Conservation (phyloP, 1,140 invertebrate genomes). For the Drosophila elegans region DNA sequence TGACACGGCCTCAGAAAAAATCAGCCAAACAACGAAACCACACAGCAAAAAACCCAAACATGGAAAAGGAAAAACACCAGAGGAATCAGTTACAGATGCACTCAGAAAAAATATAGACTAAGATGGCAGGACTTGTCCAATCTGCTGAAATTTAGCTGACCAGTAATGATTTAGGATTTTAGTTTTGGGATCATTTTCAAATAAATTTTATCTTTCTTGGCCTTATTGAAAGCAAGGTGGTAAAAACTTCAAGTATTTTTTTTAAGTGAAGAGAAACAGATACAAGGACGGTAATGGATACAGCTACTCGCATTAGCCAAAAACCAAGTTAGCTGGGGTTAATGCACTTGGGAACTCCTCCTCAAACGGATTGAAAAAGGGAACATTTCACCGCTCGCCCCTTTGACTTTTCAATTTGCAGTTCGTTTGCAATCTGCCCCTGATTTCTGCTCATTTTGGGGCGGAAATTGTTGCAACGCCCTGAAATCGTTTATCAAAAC, state of each 20-base stretch:
- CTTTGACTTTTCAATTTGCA: slow-evolving; percentile 73
- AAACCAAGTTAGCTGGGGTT: slow-evolving; percentile 59
- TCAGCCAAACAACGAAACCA: slow-evolving; percentile 13
- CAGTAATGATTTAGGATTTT: too few species aligned
- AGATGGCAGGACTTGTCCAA: background rate
- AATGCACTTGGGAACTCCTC: slow-evolving; percentile 60
- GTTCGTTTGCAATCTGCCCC: slow-evolving; percentile 33
- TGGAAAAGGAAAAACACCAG: slow-evolving; percentile 30
- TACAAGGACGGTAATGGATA: slow-evolving; percentile 6
- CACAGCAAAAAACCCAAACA: slow-evolving; percentile 25
- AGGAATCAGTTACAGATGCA: slow-evolving; percentile 12
- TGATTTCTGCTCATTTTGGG: slow-evolving; percentile 70
- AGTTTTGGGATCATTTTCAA: too few species aligned
- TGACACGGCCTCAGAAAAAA: slow-evolving; percentile 52
- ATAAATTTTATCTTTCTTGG: too few species aligned
- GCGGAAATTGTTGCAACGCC: slow-evolving; percentile 84
- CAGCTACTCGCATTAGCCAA: slow-evolving; percentile 57
- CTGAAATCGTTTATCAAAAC: slow-evolving; percentile 83
- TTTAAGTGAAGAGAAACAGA: slow-evolving; percentile 1
- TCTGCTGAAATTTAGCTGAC: too few species aligned
- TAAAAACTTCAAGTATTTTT: background rate
- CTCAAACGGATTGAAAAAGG: slow-evolving; percentile 37
- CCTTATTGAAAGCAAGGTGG: background rate
- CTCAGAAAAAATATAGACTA: slow-evolving; percentile 1
- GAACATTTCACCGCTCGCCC: slow-evolving; percentile 13